A percentile compares a stretch with the other conserved stretches of the same genome.
phyloP scores from a whole-genome alignment of 2,797 vertebrate genomes.

The Lacerta agilis region DNA sequence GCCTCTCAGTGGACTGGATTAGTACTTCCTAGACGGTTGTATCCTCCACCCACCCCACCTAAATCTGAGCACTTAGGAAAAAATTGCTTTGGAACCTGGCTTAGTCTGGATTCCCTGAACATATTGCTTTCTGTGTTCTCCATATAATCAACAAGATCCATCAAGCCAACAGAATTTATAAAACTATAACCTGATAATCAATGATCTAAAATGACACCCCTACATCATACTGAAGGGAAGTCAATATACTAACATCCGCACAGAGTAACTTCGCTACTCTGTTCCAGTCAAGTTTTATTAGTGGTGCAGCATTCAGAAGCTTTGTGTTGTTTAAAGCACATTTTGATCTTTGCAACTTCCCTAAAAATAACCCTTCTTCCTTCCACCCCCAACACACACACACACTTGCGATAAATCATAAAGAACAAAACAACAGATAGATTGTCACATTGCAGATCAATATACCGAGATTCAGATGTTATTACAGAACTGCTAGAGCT shows the following conservation, averaged over 20 bases:
- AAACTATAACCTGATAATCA: conserved; percentile 46
- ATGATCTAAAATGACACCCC: conserved; percentile 44
- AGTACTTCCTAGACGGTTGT: too few species aligned
- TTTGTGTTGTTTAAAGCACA: conserved; percentile 1
- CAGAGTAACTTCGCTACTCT: conserved; percentile 18
- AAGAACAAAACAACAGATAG: background rate
- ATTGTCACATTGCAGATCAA: conserved; percentile 21
- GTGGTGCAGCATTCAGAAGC: conserved; percentile 12
- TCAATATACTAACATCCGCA: conserved; percentile 18
- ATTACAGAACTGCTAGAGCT: conserved; percentile 21
- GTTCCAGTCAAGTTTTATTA: conserved; percentile 45
- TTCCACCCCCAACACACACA: background rate
- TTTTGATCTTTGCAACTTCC: conserved; percentile 24
- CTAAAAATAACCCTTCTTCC: conserved; percentile 1
- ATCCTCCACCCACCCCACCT: too few species aligned
- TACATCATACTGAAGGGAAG: conserved; percentile 54
- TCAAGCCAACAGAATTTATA: conserved; percentile 33
- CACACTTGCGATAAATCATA: conserved; percentile 9
- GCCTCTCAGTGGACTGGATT: too few species aligned
- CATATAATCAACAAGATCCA: conserved; percentile 16
- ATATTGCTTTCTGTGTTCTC: background rate
- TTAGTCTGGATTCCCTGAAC: conserved; percentile 7
- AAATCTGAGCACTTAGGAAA: too few species aligned
- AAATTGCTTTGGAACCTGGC: background rate
- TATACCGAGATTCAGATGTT: conserved; percentile 31